Evolutionary conservation across 2,113 vertebrate species (phyloP).

Genomic region (Megalops atlanticus): DNA sequence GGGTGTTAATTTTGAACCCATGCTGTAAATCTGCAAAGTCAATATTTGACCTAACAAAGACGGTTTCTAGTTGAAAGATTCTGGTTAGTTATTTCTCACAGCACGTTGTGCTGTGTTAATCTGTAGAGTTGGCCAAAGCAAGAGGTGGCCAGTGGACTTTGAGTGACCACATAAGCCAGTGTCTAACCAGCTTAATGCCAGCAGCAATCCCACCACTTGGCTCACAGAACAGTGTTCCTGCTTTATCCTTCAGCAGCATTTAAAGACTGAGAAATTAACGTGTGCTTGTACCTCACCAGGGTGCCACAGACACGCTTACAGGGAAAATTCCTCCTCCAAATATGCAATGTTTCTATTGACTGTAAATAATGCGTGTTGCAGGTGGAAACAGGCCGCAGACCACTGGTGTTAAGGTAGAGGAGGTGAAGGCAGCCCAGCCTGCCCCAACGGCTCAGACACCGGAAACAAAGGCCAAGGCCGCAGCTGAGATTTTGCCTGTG

Average conservation of each 20-base stretch:
- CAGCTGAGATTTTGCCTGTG: constrained; percentile 77
- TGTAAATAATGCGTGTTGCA: constrained; percentile 57
- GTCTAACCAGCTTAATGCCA: not conserved
- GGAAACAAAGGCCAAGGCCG: constrained; percentile 78
- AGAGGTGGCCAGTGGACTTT: not conserved
- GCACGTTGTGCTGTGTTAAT: not conserved
- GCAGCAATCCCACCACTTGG: not conserved
- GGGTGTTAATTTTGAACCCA: not conserved
- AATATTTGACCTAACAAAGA: not conserved
- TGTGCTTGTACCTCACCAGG: not conserved
- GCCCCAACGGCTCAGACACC: constrained; percentile 64
- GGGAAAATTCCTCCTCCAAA: too few relatives aligned
- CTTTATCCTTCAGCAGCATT: too few relatives aligned
- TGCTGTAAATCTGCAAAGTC: too few relatives aligned
- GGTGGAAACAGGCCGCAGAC: constrained; percentile 94
- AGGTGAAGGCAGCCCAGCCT: constrained; percentile 69
- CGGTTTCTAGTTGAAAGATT: not conserved
- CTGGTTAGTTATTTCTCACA: not conserved
- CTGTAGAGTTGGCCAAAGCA: not conserved
- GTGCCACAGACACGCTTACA: not conserved
- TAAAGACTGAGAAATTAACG: not conserved
- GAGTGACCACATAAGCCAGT: not conserved
- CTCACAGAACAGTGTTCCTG: not conserved
- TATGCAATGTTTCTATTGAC: not conserved
- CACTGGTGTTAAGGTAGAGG: constrained; percentile 79